Percentiles rank a stretch among this genome's conserved stretches.
Evolutionary conservation across 2,888 invertebrate genomes (phyloP).

Genomic region (Drosophila putrida): DNA sequence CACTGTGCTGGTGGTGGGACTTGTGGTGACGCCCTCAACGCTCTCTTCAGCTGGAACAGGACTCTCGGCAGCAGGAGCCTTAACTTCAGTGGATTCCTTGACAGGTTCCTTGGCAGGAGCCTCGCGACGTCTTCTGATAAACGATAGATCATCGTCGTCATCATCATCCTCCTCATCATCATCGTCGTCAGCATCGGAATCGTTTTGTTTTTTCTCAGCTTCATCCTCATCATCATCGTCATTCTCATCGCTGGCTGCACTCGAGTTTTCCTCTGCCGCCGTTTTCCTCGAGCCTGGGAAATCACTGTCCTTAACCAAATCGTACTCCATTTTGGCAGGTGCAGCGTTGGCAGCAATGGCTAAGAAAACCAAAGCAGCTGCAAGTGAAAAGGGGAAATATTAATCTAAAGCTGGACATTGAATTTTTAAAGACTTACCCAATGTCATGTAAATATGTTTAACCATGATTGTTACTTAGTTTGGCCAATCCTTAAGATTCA

Average conservation of each 20-base stretch:
- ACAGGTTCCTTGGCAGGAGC: conserved; percentile 16
- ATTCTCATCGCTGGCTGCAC: conserved; percentile 62
- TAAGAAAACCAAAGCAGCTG: conserved; percentile 55
- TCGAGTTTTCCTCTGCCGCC: conserved; percentile 32
- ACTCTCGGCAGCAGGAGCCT: background rate
- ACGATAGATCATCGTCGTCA: conserved; percentile 58
- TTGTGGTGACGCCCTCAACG: conserved; percentile 36
- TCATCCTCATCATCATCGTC: conserved; percentile 70
- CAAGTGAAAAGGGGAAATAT: background rate
- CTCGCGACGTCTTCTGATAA: conserved; percentile 66
- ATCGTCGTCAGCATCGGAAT: conserved; percentile 54
- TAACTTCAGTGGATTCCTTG: conserved; percentile 25
- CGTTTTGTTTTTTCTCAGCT: conserved; percentile 47
- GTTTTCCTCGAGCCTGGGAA: conserved; percentile 26
- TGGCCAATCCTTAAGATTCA: conserved; percentile 48
- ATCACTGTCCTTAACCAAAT: conserved; percentile 31
- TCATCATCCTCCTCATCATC: conserved; percentile 58
- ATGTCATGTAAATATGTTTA: conserved; percentile 56
- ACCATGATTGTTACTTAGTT: conserved; percentile 52
- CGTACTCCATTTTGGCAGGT: conserved; percentile 44
- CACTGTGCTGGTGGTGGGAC: conserved; percentile 28
- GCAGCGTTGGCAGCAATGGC: conserved; percentile 49
- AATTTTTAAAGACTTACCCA: conserved; percentile 57
- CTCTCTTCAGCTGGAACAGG: conserved; percentile 20
- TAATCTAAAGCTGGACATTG: background rate